These are phyloP conservation scores for Carassius auratus DNA, from an alignment of 2,113 vertebrate genomes.

Conservation along the genomic window DNA sequence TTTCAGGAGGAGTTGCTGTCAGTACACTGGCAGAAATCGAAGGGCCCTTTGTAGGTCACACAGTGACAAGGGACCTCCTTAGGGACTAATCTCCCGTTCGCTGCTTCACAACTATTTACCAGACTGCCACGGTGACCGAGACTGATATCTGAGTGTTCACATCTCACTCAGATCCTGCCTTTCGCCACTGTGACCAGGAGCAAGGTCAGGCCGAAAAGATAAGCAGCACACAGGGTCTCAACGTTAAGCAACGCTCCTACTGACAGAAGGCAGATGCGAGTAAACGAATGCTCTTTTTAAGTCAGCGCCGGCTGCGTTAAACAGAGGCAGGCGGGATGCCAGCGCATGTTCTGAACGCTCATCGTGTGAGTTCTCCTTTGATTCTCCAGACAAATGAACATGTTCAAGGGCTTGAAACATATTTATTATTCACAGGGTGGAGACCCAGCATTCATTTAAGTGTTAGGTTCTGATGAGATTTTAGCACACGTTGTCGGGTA, in stretches of 20 bases:
- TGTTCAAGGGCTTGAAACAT: conserved; percentile 33
- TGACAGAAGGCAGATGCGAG: conserved; percentile 36
- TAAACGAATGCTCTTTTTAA: conserved; percentile 33
- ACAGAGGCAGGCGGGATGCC: conserved; percentile 26
- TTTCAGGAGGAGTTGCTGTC: conserved; percentile 21
- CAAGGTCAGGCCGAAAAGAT: conserved; percentile 46
- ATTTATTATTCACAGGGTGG: conserved; percentile 49
- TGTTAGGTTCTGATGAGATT: conserved; percentile 40
- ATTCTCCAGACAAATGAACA: conserved; percentile 51
- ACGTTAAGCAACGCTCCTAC: conserved; percentile 19
- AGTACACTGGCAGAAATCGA: conserved; percentile 36
- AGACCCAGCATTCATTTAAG: conserved; percentile 37
- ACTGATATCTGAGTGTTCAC: background rate
- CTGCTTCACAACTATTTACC: conserved; percentile 51
- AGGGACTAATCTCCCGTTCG: conserved; percentile 40
- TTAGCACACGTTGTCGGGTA: background rate
- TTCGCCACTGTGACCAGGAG: background rate
- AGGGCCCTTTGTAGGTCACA: conserved; percentile 42
- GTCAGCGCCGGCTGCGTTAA: background rate
- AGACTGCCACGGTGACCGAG: conserved; percentile 49
- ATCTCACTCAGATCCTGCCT: background rate
- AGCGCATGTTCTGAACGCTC: conserved; percentile 38
- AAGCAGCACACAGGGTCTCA: conserved; percentile 38
- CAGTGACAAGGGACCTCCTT: conserved; percentile 53
- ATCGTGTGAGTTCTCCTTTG: conserved; percentile 41